These are phyloP conservation scores for Busseola fusca DNA, from an alignment of 2,888 invertebrate genomes.

Conservation along the genomic window DNA sequence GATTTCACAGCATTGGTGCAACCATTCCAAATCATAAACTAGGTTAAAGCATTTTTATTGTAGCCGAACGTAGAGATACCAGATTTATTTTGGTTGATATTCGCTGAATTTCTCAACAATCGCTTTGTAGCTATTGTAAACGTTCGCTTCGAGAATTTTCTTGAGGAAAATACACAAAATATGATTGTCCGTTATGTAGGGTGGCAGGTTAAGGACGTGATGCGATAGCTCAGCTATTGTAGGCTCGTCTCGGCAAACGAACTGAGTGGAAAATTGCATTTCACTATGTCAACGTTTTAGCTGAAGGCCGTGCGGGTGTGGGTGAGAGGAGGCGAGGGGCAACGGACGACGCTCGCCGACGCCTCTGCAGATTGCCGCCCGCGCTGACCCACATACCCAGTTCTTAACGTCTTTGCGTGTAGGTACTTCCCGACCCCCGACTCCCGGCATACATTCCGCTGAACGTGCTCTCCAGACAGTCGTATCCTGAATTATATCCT, in stretches of 20 bases:
- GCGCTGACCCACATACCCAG: slow-evolving; percentile 62
- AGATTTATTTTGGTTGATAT: slow-evolving; percentile 35
- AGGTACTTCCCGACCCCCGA: slow-evolving; percentile 6
- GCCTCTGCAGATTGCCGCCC: slow-evolving; percentile 55
- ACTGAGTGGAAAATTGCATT: slow-evolving; percentile 70
- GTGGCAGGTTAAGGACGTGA: slow-evolving; percentile 2
- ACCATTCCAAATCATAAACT: slow-evolving; percentile 41
- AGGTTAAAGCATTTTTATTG: slow-evolving; percentile 46
- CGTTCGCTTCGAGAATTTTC: slow-evolving; percentile 5
- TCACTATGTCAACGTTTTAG: slow-evolving; percentile 65
- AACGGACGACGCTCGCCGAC: slow-evolving; percentile 30
- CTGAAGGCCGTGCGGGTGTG: slow-evolving; percentile 7
- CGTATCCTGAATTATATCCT: slow-evolving; percentile 7
- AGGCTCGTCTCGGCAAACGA: slow-evolving; percentile 35
- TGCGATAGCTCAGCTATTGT: slow-evolving; percentile 11
- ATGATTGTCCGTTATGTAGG: background rate
- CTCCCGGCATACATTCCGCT: slow-evolving; percentile 10
- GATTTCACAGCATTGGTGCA: slow-evolving; percentile 32
- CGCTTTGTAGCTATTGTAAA: slow-evolving; percentile 19
- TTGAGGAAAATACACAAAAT: slow-evolving; percentile 18
- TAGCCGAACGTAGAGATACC: slow-evolving; percentile 22
- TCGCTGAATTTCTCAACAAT: slow-evolving; percentile 27
- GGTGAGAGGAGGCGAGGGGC: background rate
- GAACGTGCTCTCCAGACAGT: background rate
- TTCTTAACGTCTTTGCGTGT: slow-evolving; percentile 57